phyloP scores from a whole-genome alignment of 2,113 vertebrate species.

The Mus pahari region DNA sequence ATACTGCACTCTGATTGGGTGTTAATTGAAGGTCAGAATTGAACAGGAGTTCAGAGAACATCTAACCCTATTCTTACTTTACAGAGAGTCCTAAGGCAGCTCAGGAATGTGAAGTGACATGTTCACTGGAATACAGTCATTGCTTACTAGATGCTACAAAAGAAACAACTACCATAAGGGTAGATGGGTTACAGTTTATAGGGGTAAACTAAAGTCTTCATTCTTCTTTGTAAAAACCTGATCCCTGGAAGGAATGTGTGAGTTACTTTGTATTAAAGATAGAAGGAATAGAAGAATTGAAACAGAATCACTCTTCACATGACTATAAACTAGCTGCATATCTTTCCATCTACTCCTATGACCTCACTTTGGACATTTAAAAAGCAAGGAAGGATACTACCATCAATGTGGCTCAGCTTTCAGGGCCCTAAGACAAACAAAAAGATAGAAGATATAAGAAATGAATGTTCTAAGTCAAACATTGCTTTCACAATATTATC shows the following conservation, averaged over 20 bases:
- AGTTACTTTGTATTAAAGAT: neutral
- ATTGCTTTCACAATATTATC: neutral
- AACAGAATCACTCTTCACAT: conserved; percentile 19
- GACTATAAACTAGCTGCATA: neutral
- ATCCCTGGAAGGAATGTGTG: neutral
- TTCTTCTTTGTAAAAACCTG: conserved; percentile 44
- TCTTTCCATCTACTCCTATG: neutral
- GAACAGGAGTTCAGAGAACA: neutral
- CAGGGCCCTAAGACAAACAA: neutral
- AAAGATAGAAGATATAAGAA: neutral
- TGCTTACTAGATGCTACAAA: conserved; percentile 5
- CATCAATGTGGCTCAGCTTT: neutral
- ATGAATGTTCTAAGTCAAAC: neutral
- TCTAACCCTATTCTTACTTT: conserved; percentile 28
- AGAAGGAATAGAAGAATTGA: neutral
- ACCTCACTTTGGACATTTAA: conserved; percentile 20
- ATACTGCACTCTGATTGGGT: neutral
- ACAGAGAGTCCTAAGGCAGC: neutral
- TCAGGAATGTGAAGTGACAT: neutral
- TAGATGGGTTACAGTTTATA: neutral
- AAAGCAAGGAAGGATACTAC: neutral
- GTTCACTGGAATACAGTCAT: neutral
- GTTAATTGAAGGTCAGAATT: conserved; percentile 14
- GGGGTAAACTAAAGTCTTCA: neutral
- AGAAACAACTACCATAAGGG: neutral